Evolutionary conservation across 1,140 invertebrate species (phyloP).

Genomic region (Tenebrio molitor): DNA sequence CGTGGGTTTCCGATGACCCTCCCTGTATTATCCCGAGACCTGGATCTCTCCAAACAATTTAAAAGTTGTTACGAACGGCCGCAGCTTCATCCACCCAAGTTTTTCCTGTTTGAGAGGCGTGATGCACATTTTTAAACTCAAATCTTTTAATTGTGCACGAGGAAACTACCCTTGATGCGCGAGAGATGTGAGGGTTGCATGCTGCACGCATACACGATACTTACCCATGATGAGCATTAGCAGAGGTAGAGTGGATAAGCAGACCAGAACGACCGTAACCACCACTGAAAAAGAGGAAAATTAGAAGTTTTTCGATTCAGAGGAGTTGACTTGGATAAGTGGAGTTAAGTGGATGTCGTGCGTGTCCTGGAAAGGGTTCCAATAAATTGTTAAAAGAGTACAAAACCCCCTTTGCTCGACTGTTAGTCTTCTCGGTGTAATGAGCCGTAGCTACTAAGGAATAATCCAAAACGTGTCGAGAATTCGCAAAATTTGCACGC

Average conservation of each 20-base stretch:
- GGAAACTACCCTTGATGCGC: background rate
- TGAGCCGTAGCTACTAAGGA: too few relatives aligned
- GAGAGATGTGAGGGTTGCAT: constrained; percentile 42
- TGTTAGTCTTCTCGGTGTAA: too few relatives aligned
- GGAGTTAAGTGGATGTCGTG: background rate
- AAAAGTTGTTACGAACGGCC: background rate
- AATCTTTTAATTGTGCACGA: background rate
- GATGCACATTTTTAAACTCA: background rate
- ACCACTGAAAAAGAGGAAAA: constrained; percentile 70
- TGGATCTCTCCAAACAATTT: constrained; percentile 34
- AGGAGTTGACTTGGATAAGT: background rate
- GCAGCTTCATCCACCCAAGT: background rate
- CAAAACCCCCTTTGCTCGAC: too few relatives aligned
- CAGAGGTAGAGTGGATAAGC: constrained; percentile 75
- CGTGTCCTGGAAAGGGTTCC: background rate
- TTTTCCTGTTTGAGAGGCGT: background rate
- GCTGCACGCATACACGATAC: constrained; percentile 60
- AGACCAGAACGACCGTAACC: constrained; percentile 76
- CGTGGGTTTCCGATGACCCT: constrained; percentile 21
- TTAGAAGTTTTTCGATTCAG: constrained; percentile 9
- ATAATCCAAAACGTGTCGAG: too few relatives aligned
- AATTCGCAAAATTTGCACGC: too few relatives aligned
- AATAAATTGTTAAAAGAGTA: background rate
- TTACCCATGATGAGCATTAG: constrained; percentile 83
- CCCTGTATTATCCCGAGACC: constrained; percentile 11